These are phyloP conservation scores for Balaenoptera acutorostrata DNA, from an alignment of 2,113 vertebrate species.

Conservation along the genomic window DNA sequence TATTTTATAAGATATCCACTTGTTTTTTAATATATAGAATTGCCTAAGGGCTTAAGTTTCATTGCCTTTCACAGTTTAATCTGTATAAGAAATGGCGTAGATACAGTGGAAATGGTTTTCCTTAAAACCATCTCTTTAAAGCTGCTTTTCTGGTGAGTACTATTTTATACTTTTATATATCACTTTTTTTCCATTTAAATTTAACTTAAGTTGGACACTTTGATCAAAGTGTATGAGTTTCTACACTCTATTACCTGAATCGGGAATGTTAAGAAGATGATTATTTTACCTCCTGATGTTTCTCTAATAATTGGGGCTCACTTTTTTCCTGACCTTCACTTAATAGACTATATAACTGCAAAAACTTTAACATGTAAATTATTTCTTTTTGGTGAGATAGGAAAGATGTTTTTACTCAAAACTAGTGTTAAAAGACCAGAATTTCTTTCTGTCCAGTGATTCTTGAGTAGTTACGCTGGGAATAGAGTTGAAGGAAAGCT, in stretches of 20 bases:
- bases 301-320: neutral
- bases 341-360: neutral
- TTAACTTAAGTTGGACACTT: neutral
- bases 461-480: neutral
- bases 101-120: conserved; percentile 66
- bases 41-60: conserved; percentile 56
- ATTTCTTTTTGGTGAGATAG: neutral
- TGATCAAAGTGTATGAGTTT: conserved; percentile 1
- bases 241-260: neutral
- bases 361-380: neutral
- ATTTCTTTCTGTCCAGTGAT: neutral
- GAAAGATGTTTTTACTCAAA: neutral
- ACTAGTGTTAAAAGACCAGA: neutral
- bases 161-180: conserved; percentile 37
- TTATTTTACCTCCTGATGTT: neutral
- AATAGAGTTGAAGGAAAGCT: neutral
- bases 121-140: conserved; percentile 69
- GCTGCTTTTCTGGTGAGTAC: conserved; percentile 72
- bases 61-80: conserved; percentile 70
- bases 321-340: neutral
- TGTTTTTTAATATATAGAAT: conserved; percentile 13
- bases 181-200: neutral
- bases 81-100: conserved; percentile 64
- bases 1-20: neutral
- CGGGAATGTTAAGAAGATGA: neutral